Percentiles rank a stretch among this genome's conserved stretches.
These are phyloP conservation scores for Prorops nasuta DNA, from an alignment of 1,140 invertebrate species.

Conservation along the genomic window DNA sequence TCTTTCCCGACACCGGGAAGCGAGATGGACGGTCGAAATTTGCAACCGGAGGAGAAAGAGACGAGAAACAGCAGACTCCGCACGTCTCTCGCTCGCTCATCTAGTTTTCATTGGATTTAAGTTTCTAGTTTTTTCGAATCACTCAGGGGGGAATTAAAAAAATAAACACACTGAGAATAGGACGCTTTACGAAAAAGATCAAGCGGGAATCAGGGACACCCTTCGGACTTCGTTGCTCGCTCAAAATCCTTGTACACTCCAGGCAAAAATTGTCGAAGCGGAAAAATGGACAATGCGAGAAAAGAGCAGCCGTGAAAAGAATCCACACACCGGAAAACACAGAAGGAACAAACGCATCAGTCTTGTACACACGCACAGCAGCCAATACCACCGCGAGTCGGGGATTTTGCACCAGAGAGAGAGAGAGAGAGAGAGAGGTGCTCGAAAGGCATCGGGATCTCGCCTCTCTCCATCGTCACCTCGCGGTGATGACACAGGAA, in stretches of 20 bases:
- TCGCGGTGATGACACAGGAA: too few relatives aligned
- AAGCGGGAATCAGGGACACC: constrained; percentile 19
- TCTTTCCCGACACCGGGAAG: constrained; percentile 26
- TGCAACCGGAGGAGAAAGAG: not conserved
- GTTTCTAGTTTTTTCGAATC: constrained; percentile 17
- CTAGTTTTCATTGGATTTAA: too few relatives aligned
- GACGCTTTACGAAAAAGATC: constrained; percentile 9
- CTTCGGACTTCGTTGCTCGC: constrained; percentile 35
- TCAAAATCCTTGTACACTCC: constrained; percentile 12
- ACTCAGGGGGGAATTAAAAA: not conserved
- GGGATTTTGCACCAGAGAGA: too few relatives aligned
- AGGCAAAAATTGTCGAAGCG: constrained; percentile 1
- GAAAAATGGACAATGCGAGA: not conserved
- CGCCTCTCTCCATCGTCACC: too few relatives aligned
- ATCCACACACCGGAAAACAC: constrained; percentile 14
- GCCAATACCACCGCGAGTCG: too few relatives aligned
- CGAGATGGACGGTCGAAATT: not conserved
- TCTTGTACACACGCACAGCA: too few relatives aligned
- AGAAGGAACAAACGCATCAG: too few relatives aligned
- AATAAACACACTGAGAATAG: constrained; percentile 1
- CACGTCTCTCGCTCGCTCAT: constrained; percentile 23
- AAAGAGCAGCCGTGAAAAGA: constrained; percentile 11
- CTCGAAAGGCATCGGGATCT: too few relatives aligned
- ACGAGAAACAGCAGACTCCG: constrained; percentile 21
- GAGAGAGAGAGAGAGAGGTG: too few relatives aligned